A percentile compares a stretch with the other conserved stretches of the same genome.
Conservation (phyloP, 2,797 vertebrate species). For the Cryptoblepharus egeriae region DNA sequence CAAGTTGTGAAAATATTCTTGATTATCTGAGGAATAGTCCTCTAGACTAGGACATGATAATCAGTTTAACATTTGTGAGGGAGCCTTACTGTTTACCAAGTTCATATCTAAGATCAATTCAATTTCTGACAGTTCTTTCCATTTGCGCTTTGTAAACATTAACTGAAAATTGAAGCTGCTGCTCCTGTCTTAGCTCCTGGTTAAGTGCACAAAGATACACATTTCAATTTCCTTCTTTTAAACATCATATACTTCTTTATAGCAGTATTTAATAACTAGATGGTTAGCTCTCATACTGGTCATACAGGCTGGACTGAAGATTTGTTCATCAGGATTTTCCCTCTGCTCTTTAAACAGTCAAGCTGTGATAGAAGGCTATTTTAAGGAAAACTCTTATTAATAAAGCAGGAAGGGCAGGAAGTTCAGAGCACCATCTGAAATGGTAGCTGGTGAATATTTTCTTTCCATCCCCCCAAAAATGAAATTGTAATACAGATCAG, state of each 20-base stretch:
- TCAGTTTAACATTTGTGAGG: conserved; percentile 59
- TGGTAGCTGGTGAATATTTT: too few species aligned
- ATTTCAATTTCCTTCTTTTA: conserved; percentile 57
- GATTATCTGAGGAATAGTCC: neutral
- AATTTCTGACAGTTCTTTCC: conserved; percentile 64
- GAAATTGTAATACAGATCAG: conserved; percentile 27
- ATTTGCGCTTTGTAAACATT: conserved; percentile 65
- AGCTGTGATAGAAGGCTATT: conserved; percentile 26
- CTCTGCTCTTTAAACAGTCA: conserved; percentile 49
- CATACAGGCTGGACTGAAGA: conserved; percentile 45
- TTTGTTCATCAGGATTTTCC: conserved; percentile 43
- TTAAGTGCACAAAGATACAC: conserved; percentile 50
- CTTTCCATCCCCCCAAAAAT: conserved; percentile 13
- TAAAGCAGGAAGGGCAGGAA: conserved; percentile 26
- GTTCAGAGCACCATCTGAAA: neutral
- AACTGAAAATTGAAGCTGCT: conserved; percentile 72
- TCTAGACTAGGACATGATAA: conserved; percentile 41
- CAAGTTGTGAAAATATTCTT: conserved; percentile 44
- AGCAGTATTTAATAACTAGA: conserved; percentile 58
- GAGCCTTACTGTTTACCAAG: conserved; percentile 43
- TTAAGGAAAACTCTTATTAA: conserved; percentile 39
- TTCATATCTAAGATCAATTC: conserved; percentile 43
- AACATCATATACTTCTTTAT: conserved; percentile 46
- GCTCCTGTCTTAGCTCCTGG: conserved; percentile 50
- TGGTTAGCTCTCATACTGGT: conserved; percentile 62